These are phyloP conservation scores for Octonoba sinensis DNA, from an alignment of 2,888 invertebrate species.

Conservation along the genomic window DNA sequence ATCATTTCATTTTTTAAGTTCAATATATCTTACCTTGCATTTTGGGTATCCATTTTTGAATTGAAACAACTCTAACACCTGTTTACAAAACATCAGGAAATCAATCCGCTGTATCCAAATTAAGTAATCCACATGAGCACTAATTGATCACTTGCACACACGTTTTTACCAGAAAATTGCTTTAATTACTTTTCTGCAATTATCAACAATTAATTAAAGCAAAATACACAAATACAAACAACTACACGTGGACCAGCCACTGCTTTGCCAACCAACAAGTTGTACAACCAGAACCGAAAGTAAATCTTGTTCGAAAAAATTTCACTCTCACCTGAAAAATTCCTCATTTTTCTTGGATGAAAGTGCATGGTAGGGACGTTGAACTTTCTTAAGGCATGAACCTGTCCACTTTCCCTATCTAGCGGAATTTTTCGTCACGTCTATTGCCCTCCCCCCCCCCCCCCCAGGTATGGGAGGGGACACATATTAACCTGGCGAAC, in stretches of 20 bases:
- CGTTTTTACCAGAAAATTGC: background rate
- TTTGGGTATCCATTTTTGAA: too few species aligned
- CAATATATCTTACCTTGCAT: too few species aligned
- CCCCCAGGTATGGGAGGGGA: conserved; percentile 46
- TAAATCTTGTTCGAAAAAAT: conserved; percentile 26
- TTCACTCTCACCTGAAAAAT: conserved; percentile 58
- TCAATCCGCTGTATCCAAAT: too few species aligned
- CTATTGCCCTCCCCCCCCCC: conserved; percentile 11
- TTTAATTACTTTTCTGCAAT: too few species aligned
- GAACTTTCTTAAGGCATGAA: conserved; percentile 48
- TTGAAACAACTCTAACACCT: too few species aligned
- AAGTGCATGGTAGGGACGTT: conserved; percentile 47
- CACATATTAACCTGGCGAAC: conserved; percentile 17
- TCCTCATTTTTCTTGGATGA: conserved; percentile 18
- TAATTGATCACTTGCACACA: background rate
- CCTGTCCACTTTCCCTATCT: conserved; percentile 51
- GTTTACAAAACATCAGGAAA: too few species aligned
- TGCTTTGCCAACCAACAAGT: too few species aligned
- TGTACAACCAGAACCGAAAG: too few species aligned
- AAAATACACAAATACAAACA: too few species aligned
- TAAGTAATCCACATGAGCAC: conserved; percentile 4
- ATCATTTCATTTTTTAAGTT: too few species aligned
- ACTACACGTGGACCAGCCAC: too few species aligned
- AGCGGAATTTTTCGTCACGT: conserved; percentile 50
- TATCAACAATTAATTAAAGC: too few species aligned